phyloP scores from a whole-genome alignment of 1,140 invertebrate genomes.

The Chironomus striatipennis region DNA sequence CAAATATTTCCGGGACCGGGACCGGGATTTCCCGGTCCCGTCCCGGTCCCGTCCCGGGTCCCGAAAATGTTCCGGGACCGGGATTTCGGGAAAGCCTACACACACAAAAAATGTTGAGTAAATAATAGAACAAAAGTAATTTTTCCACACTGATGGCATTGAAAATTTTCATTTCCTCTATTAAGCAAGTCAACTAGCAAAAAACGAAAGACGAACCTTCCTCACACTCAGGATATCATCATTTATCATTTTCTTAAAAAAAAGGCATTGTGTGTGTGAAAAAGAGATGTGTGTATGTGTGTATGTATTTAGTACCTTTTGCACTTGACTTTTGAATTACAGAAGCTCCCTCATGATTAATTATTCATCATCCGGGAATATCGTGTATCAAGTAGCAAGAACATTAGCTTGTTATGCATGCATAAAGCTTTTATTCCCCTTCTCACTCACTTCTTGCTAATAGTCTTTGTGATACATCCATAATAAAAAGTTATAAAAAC shows the following conservation, averaged over 20 bases:
- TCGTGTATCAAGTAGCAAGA: not conserved
- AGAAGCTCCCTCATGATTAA: conserved; percentile 2
- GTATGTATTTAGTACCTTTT: not conserved
- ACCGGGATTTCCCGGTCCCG: too few species aligned
- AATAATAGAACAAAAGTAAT: not conserved
- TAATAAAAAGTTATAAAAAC: too few species aligned
- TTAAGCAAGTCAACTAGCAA: not conserved
- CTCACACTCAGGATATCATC: not conserved
- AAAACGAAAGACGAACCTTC: not conserved
- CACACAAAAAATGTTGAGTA: too few species aligned
- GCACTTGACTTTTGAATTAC: conserved; percentile 8
- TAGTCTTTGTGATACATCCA: too few species aligned
- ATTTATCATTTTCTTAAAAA: conserved; percentile 4
- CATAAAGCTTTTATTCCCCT: not conserved
- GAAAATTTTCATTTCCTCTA: not conserved
- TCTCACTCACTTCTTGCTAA: too few species aligned
- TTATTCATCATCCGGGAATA: not conserved
- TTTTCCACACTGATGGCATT: not conserved
- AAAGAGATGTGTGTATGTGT: too few species aligned
- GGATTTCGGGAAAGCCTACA: too few species aligned
- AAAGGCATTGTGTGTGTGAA: not conserved
- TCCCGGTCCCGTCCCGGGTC: too few species aligned
- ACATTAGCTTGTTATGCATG: not conserved
- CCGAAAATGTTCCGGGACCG: too few species aligned
- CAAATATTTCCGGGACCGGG: too few species aligned